These are phyloP conservation scores for Drosophila quinaria DNA, from an alignment of 2,888 invertebrate genomes.

Conservation along the genomic window DNA sequence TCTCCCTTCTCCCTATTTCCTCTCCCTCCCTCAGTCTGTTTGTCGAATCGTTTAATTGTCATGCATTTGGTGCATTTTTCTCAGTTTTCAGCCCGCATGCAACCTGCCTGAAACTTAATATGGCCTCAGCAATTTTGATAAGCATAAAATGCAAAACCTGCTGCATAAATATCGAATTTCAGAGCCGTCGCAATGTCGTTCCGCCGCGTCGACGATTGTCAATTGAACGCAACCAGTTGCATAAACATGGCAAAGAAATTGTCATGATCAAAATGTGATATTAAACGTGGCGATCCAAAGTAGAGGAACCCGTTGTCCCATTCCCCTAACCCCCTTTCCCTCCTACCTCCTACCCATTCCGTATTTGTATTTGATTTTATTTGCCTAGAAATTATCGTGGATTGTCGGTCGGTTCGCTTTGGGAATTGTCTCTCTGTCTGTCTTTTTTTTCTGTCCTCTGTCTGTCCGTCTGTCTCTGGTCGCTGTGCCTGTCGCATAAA, in stretches of 20 bases:
- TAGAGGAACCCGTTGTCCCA: constrained; percentile 36
- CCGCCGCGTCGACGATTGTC: constrained; percentile 72
- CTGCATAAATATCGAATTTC: constrained; percentile 83
- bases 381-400: constrained; percentile 75
- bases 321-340: background rate
- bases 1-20: background rate
- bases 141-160: constrained; percentile 80
- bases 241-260: constrained; percentile 84
- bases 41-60: constrained; percentile 68
- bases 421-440: constrained; percentile 37
- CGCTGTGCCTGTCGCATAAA: constrained; percentile 72
- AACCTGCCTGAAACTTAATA: constrained; percentile 76
- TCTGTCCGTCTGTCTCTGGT: constrained; percentile 40
- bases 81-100: constrained; percentile 66
- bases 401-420: constrained; percentile 51
- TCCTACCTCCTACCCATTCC: background rate
- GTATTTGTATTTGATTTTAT: constrained; percentile 76
- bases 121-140: constrained; percentile 76
- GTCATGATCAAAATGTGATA: constrained; percentile 83
- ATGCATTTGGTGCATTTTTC: constrained; percentile 78
- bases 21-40: background rate
- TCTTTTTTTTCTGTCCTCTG: constrained; percentile 21
- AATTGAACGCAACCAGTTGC: constrained; percentile 83
- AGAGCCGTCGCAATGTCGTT: constrained; percentile 67
- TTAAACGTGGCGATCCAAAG: constrained; percentile 70